Percentiles rank a stretch among this genome's conserved stretches.
Evolutionary conservation across 2,797 vertebrate genomes (phyloP).

Genomic region (Mycteria americana): DNA sequence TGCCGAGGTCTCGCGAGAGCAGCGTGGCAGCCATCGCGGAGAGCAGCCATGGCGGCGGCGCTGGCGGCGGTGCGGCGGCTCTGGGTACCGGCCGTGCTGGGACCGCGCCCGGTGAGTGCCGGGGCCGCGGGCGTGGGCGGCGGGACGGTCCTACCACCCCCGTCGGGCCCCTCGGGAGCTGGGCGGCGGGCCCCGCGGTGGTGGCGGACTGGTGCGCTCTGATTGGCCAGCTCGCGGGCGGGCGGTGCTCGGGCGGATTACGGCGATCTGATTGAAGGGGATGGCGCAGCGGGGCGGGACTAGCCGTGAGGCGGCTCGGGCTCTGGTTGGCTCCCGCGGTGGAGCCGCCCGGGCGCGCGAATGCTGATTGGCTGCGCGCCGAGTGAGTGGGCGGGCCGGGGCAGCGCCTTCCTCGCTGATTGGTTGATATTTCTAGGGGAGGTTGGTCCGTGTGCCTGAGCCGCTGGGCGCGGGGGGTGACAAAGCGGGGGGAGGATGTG

Average conservation of each 20-base stretch:
- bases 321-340: fast-evolving
- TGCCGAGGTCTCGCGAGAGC: background rate
- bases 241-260: background rate
- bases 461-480: background rate
- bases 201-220: too few relatives aligned
- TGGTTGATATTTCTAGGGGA: background rate
- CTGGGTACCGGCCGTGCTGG: background rate
- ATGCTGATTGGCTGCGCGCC: background rate
- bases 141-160: fast-evolving
- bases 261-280: background rate
- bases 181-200: too few relatives aligned
- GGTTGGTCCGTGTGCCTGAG: background rate
- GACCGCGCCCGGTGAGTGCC: background rate
- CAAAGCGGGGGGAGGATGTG: background rate
- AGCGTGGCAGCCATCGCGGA: background rate
- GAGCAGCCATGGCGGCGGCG: background rate
- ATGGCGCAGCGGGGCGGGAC: background rate
- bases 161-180: background rate
- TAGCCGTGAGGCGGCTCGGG: too few relatives aligned
- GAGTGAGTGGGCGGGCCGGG: fast-evolving
- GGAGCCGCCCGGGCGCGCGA: fast-evolving
- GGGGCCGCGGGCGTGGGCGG: background rate
- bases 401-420: background rate
- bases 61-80: background rate
- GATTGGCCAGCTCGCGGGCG: background rate